Evolutionary conservation across 2,888 invertebrate species (phyloP), one percentile per base, ranked within the genome.

Genomic region (Epirrita christyi): DNA sequence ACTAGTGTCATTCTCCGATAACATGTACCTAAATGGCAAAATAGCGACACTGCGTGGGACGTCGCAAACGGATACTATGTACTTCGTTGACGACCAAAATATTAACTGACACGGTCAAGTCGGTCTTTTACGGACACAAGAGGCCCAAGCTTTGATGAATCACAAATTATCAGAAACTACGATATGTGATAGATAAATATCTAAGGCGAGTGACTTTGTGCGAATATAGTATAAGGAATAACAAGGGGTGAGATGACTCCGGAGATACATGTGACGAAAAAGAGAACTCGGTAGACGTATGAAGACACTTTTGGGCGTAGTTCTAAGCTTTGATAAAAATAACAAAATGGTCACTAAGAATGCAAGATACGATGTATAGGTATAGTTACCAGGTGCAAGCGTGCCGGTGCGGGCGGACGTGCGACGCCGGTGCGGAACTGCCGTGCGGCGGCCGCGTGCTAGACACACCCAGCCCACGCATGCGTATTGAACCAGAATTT

Each of bases 391-490:
- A 66, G 63, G 61, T 42, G 48, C 15, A 48, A 55, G 41, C 49
- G 43, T 61, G 63, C 64, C 65, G 70, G 68, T 70, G 75, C 70
- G 66, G 66, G 73, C 68, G 67, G 61, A 65, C 71, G 73, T 65
- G 68, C 66, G 71, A 68, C 70, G 75, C 76, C 80, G 80, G 74
- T 78, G 80, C 81, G 83, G 81, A 78, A 88, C 88, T 88, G 83
- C 81, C 80, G 86, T 73, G 75, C 73, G 81, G 73, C 80, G 79
- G 75, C 78, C 67, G 76, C 75, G 75, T 70, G 71, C 69, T 70
- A 80, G 89, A 88, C 91, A 90, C 91, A 86, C 91, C 89, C 90
- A 81, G 76, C 71, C 75, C 79, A 77, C 90, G 87, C 90, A 88
- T 89, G 90, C 90, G 91, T 38, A 28, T 14, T 28, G n/a, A 21